These are phyloP conservation scores for Hiodon alosoides DNA, from an alignment of 2,113 vertebrate genomes.

Conservation along the genomic window DNA sequence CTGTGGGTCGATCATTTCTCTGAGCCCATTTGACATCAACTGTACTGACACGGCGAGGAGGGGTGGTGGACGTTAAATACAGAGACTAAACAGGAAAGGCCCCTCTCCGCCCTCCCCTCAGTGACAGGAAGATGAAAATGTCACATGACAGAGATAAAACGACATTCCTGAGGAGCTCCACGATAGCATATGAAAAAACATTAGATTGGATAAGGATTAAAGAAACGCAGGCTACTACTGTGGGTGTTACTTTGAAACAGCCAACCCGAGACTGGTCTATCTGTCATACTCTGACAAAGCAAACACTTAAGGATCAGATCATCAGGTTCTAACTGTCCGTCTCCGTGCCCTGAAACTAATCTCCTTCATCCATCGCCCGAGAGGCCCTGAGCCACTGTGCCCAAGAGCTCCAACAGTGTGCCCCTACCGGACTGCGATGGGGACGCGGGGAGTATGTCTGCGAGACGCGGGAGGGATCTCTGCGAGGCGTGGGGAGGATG, in stretches of 20 bases:
- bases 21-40: background rate
- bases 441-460: too few relatives aligned
- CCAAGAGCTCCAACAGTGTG: background rate
- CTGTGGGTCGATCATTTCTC: background rate
- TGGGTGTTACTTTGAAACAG: background rate
- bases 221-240: background rate
- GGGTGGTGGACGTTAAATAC: background rate
- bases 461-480: too few relatives aligned
- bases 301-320: background rate
- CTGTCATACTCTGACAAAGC: background rate
- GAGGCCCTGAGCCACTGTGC: background rate
- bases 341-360: background rate
- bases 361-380: background rate
- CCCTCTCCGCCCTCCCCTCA: background rate
- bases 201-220: background rate
- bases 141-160: background rate
- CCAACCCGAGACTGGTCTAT: background rate
- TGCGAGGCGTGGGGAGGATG: too few relatives aligned
- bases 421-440: background rate
- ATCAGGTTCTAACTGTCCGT: too few relatives aligned
- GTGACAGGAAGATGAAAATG: background rate
- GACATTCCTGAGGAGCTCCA: background rate
- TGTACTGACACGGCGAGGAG: background rate
- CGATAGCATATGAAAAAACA: background rate
- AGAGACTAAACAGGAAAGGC: background rate